phyloP scores from a whole-genome alignment of 2,888 invertebrate species.

The Diarsia rubi region DNA sequence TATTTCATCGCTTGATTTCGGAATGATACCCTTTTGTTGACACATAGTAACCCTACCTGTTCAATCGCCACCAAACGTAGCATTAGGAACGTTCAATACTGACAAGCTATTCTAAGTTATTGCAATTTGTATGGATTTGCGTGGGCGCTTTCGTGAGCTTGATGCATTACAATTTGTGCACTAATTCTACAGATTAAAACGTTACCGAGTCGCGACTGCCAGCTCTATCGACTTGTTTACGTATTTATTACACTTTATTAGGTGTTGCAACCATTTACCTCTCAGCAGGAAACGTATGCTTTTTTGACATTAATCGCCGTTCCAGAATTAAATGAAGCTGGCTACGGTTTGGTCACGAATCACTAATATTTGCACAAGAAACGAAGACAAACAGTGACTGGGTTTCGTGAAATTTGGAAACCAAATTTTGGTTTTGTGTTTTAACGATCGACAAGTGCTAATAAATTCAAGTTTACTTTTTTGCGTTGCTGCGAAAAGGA shows the following conservation, averaged over 20 bases:
- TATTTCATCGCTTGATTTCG: background rate
- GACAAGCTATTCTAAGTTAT: constrained; percentile 75
- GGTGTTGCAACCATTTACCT: constrained; percentile 50
- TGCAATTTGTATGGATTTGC: constrained; percentile 72
- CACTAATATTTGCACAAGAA: constrained; percentile 28
- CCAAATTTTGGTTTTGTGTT: constrained; percentile 43
- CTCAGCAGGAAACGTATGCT: constrained; percentile 34
- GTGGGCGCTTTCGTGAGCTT: constrained; percentile 75
- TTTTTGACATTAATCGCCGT: constrained; percentile 17
- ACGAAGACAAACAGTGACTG: constrained; percentile 14
- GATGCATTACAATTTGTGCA: constrained; percentile 70
- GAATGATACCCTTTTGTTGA: background rate
- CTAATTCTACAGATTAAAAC: constrained; percentile 71
- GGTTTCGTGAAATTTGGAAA: constrained; percentile 47
- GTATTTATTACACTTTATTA: constrained; percentile 61
- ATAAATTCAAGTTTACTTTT: constrained; percentile 61
- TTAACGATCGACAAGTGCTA: constrained; percentile 61
- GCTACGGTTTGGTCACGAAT: constrained; percentile 6
- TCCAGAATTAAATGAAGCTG: constrained; percentile 33
- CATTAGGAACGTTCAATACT: constrained; percentile 63
- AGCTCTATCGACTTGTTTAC: constrained; percentile 57
- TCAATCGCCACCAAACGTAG: constrained; percentile 59
- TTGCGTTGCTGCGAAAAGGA: constrained; percentile 50
- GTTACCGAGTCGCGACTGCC: constrained; percentile 60
- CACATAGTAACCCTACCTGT: constrained; percentile 41